phyloP scores from a whole-genome alignment of 2,113 vertebrate genomes.

The Atrichornis clamosus region DNA sequence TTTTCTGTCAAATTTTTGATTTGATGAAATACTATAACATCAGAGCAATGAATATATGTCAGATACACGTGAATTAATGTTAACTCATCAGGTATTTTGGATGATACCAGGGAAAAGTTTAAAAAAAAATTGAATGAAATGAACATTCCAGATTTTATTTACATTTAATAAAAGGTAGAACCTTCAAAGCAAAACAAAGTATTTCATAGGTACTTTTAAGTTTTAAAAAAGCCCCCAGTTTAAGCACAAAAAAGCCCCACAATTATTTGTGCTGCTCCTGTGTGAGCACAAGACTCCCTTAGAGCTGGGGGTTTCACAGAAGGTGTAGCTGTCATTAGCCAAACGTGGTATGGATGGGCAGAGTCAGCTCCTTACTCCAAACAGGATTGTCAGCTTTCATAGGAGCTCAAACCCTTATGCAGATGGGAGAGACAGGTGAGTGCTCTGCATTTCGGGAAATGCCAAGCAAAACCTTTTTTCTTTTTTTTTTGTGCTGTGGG shows the following conservation, averaged over 20 bases:
- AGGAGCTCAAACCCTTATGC: neutral
- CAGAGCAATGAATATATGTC: neutral
- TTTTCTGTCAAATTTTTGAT: neutral
- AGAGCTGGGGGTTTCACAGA: neutral
- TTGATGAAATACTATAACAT: neutral
- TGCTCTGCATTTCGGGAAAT: neutral
- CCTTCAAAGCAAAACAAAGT: neutral
- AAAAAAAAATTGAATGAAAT: neutral
- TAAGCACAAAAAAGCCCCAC: neutral
- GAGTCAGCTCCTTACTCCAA: neutral
- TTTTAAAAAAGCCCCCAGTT: neutral
- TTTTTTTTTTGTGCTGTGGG: neutral
- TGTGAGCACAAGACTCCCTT: neutral
- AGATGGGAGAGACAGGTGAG: neutral
- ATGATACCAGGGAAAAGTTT: neutral
- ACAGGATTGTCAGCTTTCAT: fast-evolving
- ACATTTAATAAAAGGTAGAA: neutral
- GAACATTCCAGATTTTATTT: neutral
- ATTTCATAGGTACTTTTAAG: neutral
- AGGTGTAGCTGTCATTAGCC: neutral
- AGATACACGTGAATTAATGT: neutral
- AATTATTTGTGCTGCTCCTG: neutral
- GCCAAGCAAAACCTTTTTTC: neutral
- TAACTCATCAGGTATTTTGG: neutral
- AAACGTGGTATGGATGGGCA: neutral